These are phyloP conservation scores for Oopsacas minuta DNA, from an alignment of 37 sponge, comb jelly and placozoan species.

Conservation along the genomic window DNA sequence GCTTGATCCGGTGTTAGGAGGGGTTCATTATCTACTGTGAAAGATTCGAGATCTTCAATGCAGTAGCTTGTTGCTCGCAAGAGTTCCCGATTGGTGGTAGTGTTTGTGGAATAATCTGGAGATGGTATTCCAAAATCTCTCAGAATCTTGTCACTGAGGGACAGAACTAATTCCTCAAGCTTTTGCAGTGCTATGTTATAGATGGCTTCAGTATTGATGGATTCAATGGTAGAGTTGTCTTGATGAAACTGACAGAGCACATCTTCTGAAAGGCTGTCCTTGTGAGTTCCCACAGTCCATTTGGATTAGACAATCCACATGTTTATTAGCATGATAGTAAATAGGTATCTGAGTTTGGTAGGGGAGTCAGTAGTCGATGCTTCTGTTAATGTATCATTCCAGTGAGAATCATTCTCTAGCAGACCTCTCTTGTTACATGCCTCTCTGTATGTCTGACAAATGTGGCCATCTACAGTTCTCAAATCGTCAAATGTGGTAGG, in stretches of 20 bases:
- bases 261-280: slow-evolving; percentile 31
- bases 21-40: background rate
- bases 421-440: slow-evolving; percentile 31
- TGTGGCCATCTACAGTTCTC: slow-evolving; percentile 25
- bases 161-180: slow-evolving; percentile 21
- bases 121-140: slow-evolving; percentile 17
- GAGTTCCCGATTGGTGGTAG: background rate
- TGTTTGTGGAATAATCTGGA: background rate
- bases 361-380: slow-evolving; percentile 14
- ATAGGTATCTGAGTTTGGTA: slow-evolving; percentile 24
- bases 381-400: slow-evolving; percentile 26
- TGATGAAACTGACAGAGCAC: slow-evolving; percentile 7
- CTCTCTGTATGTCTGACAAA: slow-evolving; percentile 25
- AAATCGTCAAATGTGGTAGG: slow-evolving; percentile 22
- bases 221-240: background rate
- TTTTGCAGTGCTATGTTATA: slow-evolving; percentile 1
- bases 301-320: slow-evolving; percentile 22
- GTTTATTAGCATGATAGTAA: slow-evolving; percentile 19
- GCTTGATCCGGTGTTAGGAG: slow-evolving; percentile 18
- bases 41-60: background rate
- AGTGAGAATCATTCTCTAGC: slow-evolving; percentile 37
- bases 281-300: background rate
- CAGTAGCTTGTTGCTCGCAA: background rate
- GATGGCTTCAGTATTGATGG: slow-evolving; percentile 7
- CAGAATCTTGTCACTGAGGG: slow-evolving; percentile 12